phyloP scores from a whole-genome alignment of 2,113 vertebrate genomes.

The Potamarius usumacintae region DNA sequence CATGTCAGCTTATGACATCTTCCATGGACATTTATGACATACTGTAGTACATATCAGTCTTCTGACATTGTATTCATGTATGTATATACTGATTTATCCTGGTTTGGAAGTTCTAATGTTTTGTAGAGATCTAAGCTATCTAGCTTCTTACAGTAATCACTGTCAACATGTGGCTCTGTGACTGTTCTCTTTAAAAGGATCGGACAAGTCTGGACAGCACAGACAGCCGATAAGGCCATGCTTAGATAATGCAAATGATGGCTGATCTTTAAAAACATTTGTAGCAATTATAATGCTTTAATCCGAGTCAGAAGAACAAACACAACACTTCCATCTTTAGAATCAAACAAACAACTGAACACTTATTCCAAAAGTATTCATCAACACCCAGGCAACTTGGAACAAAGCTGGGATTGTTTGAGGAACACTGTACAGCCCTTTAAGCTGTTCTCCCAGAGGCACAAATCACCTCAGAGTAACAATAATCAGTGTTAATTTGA shows the following conservation, averaged over 20 bases:
- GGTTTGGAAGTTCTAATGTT: neutral
- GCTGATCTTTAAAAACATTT: neutral
- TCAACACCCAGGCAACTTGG: neutral
- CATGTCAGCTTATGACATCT: neutral
- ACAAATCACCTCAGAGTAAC: neutral
- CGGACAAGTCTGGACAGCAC: conserved; percentile 8
- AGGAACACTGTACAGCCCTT: neutral
- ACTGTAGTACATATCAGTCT: neutral
- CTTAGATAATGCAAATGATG: neutral
- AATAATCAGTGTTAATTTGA: too few relatives aligned
- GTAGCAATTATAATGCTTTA: neutral
- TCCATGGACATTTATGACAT: neutral
- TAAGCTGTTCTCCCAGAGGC: neutral
- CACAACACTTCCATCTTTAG: neutral
- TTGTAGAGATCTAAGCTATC: neutral
- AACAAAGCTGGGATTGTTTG: neutral
- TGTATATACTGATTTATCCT: too few relatives aligned
- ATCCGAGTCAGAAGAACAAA: neutral
- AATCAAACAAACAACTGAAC: neutral
- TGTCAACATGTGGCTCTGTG: neutral
- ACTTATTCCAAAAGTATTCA: neutral
- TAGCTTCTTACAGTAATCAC: neutral
- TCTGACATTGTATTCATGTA: neutral
- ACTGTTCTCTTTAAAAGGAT: neutral
- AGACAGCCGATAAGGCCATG: neutral